Evolutionary conservation across 2,113 vertebrate genomes (phyloP).

Genomic region (Ailurus styani): DNA sequence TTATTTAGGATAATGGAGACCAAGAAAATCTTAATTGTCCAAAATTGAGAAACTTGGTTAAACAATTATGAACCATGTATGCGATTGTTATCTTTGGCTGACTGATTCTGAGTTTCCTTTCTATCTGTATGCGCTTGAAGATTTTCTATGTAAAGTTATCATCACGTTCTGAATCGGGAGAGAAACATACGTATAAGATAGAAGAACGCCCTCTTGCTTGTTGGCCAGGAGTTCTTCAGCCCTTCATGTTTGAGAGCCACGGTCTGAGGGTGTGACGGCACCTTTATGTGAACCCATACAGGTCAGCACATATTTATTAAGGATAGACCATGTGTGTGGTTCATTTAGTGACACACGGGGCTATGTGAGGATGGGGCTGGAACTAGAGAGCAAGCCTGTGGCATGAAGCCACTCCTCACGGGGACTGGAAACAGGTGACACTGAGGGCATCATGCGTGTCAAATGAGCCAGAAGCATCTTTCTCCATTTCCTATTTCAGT

Average conservation of each 20-base stretch:
- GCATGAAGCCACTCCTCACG: accelerated
- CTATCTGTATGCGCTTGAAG: neutral
- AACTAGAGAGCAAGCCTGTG: neutral
- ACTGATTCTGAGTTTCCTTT: neutral
- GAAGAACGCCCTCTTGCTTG: too few species aligned
- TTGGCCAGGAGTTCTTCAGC: neutral
- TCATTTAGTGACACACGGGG: accelerated
- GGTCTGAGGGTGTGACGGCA: neutral
- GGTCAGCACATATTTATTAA: accelerated
- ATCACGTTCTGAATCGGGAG: neutral
- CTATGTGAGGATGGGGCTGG: too few species aligned
- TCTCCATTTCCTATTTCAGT: neutral
- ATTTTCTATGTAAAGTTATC: neutral
- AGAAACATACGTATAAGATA: neutral
- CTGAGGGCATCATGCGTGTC: accelerated
- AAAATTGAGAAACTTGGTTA: neutral
- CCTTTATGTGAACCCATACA: accelerated
- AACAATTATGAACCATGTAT: accelerated
- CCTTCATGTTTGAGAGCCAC: accelerated
- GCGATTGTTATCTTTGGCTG: neutral
- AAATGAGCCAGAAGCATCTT: neutral
- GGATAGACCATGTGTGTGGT: accelerated
- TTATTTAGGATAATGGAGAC: neutral
- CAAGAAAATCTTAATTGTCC: neutral
- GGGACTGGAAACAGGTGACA: neutral